Percentiles rank a stretch among this genome's conserved stretches.
Evolutionary conservation across 92 coral and sea anemone genomes (phyloP).

Genomic region (Heteractis magnifica): DNA sequence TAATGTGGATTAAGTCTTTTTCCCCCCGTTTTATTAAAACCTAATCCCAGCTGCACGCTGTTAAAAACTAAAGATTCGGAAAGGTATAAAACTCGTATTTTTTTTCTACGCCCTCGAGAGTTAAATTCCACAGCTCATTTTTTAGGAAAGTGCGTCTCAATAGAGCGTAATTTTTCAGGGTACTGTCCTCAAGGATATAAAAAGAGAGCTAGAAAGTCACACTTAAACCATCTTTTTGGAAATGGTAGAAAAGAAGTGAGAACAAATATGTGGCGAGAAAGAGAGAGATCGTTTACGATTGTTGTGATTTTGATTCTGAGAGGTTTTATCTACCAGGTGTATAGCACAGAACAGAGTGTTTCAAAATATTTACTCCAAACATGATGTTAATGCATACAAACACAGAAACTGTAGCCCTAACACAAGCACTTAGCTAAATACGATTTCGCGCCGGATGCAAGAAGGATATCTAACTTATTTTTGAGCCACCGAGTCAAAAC

Average conservation of each 20-base stretch:
- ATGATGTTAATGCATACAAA: conserved; percentile 2
- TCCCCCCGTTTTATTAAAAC: conserved; percentile 12
- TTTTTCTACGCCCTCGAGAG: background rate
- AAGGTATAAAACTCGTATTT: background rate
- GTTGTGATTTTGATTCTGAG: background rate
- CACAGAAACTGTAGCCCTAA: background rate
- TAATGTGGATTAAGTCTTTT: conserved; percentile 7
- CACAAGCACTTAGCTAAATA: background rate
- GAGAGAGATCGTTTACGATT: background rate
- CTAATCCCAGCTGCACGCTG: background rate
- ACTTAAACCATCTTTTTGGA: background rate
- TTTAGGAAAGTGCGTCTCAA: background rate
- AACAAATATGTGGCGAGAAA: background rate
- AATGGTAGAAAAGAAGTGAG: background rate
- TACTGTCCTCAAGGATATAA: background rate
- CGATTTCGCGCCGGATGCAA: background rate
- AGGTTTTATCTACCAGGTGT: background rate
- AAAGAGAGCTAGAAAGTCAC: background rate
- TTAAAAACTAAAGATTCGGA: background rate
- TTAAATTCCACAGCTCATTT: background rate
- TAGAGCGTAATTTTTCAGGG: background rate
- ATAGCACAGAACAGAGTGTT: background rate
- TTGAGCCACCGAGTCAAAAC: conserved; percentile 12
- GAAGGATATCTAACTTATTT: background rate
- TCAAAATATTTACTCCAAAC: background rate